Evolutionary conservation across 2,113 vertebrate genomes (phyloP), one percentile per base, ranked within the genome.

Genomic region (Aspidoscelis tigris): DNA sequence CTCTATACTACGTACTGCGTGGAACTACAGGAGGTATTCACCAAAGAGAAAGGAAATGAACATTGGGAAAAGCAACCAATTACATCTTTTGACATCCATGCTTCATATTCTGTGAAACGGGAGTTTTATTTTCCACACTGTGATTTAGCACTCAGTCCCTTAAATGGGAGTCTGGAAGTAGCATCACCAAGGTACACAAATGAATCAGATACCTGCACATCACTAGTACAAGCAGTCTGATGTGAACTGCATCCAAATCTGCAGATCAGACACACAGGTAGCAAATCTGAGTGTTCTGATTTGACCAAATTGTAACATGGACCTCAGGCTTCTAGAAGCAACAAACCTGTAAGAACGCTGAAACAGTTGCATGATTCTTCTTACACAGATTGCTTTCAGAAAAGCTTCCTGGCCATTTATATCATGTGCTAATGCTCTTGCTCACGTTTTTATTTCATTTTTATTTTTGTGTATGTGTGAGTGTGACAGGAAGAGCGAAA

Each of bases 311-410:
- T 64, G 74, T 66, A 44, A 73, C 58, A 53, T 79, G 12, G 21
- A 22, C 58, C 70, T 74, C 47, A 47, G 26, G 39, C 79, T 79
- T 78, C 75, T 64, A 72, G 68, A 78, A 73, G 80, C 58, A 73
- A 78, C 81, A 75, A 79, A 47, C 33, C 58, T 83, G 70, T 74
- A 43, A 74, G 80, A 87, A 78, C 11, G 66, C 14, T 14, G 81
- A 87, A 87, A 76, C 76, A 87, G 76, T 81, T 87, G 80, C 14
- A 61, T 68, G 69, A 41, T 74, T 74, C 61, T 87, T 47, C 39
- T 53, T 50, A 79, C 76, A 68, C 76, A 73, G 61, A 73, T 68
- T 78, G 76, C 24, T 58, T 78, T 83, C 69, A 83, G 76, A 74
- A 83, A 78, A 22, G 33, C 76, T 12, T 71, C 70, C 65, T 86